Percentiles rank a stretch among this genome's conserved stretches.
Evolutionary conservation across 2,113 vertebrate genomes (phyloP).

Genomic region (Turdus rufiventris): DNA sequence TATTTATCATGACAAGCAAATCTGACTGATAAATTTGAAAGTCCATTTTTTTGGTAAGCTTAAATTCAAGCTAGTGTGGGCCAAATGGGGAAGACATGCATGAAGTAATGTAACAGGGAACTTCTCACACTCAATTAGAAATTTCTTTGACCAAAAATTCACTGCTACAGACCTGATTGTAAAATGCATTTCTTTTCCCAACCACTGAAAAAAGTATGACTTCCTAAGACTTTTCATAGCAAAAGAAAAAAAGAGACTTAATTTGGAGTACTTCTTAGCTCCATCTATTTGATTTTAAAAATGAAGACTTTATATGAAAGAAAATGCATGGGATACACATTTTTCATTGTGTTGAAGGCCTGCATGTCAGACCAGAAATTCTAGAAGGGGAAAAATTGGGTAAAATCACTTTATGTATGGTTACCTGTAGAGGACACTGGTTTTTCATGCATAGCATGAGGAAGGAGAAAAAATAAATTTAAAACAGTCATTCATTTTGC

Average conservation of each 20-base stretch:
- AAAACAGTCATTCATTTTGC: background rate
- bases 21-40: background rate
- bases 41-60: background rate
- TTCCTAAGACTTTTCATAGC: background rate
- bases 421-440: background rate
- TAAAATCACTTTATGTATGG: background rate
- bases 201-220: background rate
- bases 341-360: background rate
- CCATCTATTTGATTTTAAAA: background rate
- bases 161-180: background rate
- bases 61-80: background rate
- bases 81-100: background rate
- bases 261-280: background rate
- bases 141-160: background rate
- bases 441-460: background rate
- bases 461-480: background rate
- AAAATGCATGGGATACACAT: background rate
- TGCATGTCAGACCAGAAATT: background rate
- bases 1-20: background rate
- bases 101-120: background rate
- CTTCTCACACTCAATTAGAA: background rate
- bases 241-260: background rate
- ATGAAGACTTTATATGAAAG: background rate
- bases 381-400: background rate
- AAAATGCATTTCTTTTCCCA: background rate